Evolutionary conservation across 2,113 vertebrate genomes (phyloP).

Genomic region (Siniperca knerii): DNA sequence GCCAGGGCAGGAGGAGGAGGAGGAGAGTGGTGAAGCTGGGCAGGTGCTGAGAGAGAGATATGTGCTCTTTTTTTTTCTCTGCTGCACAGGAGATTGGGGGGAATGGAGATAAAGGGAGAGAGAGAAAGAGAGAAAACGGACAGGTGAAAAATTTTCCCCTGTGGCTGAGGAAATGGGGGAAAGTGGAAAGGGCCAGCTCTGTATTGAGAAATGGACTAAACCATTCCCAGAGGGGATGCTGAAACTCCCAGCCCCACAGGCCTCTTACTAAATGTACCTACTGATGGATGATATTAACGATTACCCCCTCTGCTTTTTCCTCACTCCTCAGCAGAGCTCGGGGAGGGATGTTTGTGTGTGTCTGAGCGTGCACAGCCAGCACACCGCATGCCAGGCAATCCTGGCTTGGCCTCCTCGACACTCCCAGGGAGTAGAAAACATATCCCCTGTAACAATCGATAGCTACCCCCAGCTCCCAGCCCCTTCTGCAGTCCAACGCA

Average conservation of each 20-base stretch:
- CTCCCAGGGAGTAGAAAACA: slow-evolving; percentile 63
- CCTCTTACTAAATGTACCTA: slow-evolving; percentile 65
- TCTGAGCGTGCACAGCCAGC: slow-evolving; percentile 40
- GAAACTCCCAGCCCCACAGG: slow-evolving; percentile 57
- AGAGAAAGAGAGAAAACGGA: slow-evolving; percentile 50
- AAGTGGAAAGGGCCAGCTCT: slow-evolving; percentile 68
- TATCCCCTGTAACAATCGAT: slow-evolving; percentile 73
- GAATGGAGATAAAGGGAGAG: slow-evolving; percentile 38
- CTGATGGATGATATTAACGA: slow-evolving; percentile 75
- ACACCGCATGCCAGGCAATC: slow-evolving; percentile 60
- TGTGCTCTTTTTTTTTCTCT: slow-evolving; percentile 56
- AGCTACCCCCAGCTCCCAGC: slow-evolving; percentile 39
- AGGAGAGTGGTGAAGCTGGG: slow-evolving; percentile 46
- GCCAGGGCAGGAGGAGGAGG: slow-evolving; percentile 29
- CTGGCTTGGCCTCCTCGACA: slow-evolving; percentile 43
- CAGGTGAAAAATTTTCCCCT: slow-evolving; percentile 79
- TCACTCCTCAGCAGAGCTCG: slow-evolving; percentile 52
- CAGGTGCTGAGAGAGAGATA: slow-evolving; percentile 78
- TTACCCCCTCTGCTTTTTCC: slow-evolving; percentile 63
- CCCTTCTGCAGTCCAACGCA: slow-evolving; percentile 52
- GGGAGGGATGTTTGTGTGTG: slow-evolving; percentile 37
- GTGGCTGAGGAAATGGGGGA: slow-evolving; percentile 74
- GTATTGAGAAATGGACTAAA: slow-evolving; percentile 77
- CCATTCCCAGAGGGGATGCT: slow-evolving; percentile 70
- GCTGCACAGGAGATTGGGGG: slow-evolving; percentile 53